Percentiles rank a stretch among this genome's conserved stretches.
Conservation (phyloP, 2,113 vertebrate genomes). For the Zeus faber region DNA sequence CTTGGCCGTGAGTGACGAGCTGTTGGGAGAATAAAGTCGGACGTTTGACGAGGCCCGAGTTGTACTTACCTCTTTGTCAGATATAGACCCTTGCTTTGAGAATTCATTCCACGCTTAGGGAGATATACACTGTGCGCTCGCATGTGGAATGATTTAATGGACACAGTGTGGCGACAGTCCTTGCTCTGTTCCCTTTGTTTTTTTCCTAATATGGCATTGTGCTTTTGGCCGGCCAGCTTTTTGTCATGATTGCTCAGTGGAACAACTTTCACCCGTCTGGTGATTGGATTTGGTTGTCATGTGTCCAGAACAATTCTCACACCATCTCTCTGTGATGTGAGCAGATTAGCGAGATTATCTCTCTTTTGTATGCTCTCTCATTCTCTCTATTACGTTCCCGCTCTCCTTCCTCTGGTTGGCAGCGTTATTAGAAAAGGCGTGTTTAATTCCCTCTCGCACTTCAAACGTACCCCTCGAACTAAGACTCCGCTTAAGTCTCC, state of each 20-base stretch:
- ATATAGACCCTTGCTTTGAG: background rate
- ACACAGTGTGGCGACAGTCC: no score
- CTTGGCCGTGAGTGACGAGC: conserved; percentile 43
- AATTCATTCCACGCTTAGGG: no score
- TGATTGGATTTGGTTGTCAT: conserved; percentile 71
- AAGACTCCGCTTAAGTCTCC: conserved; percentile 82
- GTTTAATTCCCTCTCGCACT: conserved; percentile 87
- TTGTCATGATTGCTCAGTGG: conserved; percentile 72
- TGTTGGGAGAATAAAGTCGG: conserved; percentile 34
- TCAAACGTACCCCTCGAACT: conserved; percentile 85
- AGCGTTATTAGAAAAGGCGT: conserved; percentile 85
- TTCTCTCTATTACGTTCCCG: conserved; percentile 33
- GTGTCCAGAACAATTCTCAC: conserved; percentile 62
- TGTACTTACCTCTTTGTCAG: conserved; percentile 29
- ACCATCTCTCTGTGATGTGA: conserved; percentile 61
- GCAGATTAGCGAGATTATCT: conserved; percentile 71
- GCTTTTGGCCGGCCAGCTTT: no score
- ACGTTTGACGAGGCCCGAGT: conserved; percentile 31
- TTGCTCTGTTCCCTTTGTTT: no score
- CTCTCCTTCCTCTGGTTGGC: no score
- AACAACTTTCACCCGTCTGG: conserved; percentile 61
- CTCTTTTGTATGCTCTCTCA: conserved; percentile 60
- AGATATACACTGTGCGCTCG: conserved; percentile 17
- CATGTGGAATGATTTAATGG: conserved; percentile 21
- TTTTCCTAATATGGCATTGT: no score